These are phyloP conservation scores for Agonopterix heracliana DNA, from an alignment of 2,888 invertebrate genomes.

Conservation along the genomic window DNA sequence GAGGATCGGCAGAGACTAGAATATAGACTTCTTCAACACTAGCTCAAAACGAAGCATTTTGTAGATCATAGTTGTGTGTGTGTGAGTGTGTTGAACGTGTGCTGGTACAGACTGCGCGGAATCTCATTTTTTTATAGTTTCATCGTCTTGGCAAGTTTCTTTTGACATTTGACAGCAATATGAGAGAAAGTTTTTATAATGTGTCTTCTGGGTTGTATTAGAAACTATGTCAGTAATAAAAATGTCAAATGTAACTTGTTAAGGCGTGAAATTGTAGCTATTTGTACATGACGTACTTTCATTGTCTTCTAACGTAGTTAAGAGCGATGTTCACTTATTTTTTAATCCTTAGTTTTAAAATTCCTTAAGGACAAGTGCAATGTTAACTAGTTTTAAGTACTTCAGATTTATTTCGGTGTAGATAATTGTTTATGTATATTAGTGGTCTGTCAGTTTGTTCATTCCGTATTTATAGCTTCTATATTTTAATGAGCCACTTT, in stretches of 20 bases:
- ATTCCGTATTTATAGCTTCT: neutral
- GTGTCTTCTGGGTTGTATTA: too few relatives aligned
- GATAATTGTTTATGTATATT: slow-evolving; percentile 55
- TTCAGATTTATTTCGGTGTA: slow-evolving; percentile 59
- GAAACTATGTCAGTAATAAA: too few relatives aligned
- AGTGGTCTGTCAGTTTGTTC: slow-evolving; percentile 14
- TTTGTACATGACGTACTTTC: neutral
- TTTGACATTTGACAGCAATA: too few relatives aligned
- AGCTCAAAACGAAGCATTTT: slow-evolving; percentile 70
- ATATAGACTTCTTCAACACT: slow-evolving; percentile 20
- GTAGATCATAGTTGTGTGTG: slow-evolving; percentile 59
- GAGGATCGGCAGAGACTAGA: slow-evolving; percentile 90
- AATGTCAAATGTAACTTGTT: too few relatives aligned
- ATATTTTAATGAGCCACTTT: neutral
- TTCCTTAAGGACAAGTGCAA: slow-evolving; percentile 75
- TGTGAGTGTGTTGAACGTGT: slow-evolving; percentile 37
- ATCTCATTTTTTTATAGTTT: slow-evolving; percentile 47
- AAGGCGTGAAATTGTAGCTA: too few relatives aligned
- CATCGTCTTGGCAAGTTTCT: slow-evolving; percentile 1
- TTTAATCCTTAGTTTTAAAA: slow-evolving; percentile 61
- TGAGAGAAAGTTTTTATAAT: too few relatives aligned
- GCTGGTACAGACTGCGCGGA: slow-evolving; percentile 34
- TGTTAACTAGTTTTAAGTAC: slow-evolving; percentile 75
- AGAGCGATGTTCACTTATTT: slow-evolving; percentile 35
- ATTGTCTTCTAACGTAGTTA: slow-evolving; percentile 31